phyloP scores from a whole-genome alignment of 2,113 vertebrate species.

The Tricholaema leucomelas region DNA sequence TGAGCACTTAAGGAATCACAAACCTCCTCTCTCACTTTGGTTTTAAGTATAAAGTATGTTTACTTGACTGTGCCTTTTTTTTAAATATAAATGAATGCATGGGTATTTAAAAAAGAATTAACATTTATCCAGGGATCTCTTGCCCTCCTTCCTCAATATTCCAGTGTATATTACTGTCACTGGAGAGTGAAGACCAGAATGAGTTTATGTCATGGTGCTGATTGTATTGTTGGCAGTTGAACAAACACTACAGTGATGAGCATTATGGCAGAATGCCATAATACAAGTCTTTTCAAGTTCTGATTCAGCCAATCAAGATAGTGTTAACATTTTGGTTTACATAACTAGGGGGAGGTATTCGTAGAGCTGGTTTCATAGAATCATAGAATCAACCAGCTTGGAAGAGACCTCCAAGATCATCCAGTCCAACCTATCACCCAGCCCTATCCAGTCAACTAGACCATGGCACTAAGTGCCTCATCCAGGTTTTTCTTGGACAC shows the following conservation, averaged over 20 bases:
- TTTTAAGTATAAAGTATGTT: not conserved
- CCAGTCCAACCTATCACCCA: no score
- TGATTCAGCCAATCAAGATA: not conserved
- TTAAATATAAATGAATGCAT: not conserved
- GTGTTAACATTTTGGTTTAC: not conserved
- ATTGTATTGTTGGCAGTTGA: not conserved
- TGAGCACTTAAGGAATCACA: not conserved
- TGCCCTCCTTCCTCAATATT: not conserved
- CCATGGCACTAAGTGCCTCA: no score
- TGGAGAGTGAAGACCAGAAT: not conserved
- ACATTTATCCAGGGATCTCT: not conserved
- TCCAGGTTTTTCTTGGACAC: no score
- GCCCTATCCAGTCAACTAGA: no score
- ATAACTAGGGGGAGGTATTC: not conserved
- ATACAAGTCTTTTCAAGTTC: not conserved
- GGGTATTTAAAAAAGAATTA: not conserved
- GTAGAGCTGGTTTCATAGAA: not conserved
- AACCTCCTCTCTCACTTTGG: fast-evolving
- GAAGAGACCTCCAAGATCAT: no score
- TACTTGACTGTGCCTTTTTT: not conserved
- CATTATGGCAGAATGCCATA: not conserved
- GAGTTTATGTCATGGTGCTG: not conserved
- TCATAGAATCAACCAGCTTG: no score
- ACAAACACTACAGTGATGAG: not conserved
- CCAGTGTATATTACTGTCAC: not conserved